A percentile compares a stretch with the other conserved stretches of the same genome.
These are phyloP conservation scores for Mirza zaza DNA, from an alignment of 2,113 vertebrate genomes.

Conservation along the genomic window DNA sequence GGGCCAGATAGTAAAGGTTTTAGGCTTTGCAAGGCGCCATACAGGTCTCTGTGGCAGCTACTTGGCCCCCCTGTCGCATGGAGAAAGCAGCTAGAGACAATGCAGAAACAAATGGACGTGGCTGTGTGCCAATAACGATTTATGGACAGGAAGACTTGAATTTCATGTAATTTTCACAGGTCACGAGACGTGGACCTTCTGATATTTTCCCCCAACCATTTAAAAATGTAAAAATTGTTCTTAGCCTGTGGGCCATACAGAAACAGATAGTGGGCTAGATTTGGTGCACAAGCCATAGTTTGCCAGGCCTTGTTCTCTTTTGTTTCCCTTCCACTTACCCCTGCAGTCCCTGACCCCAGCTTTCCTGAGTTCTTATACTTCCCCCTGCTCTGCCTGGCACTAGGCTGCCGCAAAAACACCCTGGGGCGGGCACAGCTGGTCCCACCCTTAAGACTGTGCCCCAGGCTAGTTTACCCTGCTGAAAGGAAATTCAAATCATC, in stretches of 20 bases:
- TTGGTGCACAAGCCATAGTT: neutral
- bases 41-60: neutral
- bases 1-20: neutral
- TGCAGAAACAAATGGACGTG: neutral
- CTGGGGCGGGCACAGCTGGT: neutral
- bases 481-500: conserved; percentile 46
- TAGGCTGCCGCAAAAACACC: neutral
- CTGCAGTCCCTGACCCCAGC: neutral
- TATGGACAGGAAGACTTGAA: conserved; percentile 42
- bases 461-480: neutral
- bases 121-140: conserved; percentile 42
- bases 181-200: conserved; percentile 43
- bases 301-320: neutral
- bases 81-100: neutral
- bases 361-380: neutral
- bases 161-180: conserved; percentile 35
- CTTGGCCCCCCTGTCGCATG: neutral
- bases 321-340: neutral
- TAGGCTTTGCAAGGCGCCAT: neutral
- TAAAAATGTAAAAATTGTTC: conserved; percentile 49
- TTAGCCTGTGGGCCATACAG: neutral
- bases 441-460: neutral
- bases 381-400: neutral
- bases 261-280: neutral
- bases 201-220: conserved; percentile 28